Evolutionary conservation across 1,140 invertebrate species (phyloP).

Genomic region (Idris sp.): DNA sequence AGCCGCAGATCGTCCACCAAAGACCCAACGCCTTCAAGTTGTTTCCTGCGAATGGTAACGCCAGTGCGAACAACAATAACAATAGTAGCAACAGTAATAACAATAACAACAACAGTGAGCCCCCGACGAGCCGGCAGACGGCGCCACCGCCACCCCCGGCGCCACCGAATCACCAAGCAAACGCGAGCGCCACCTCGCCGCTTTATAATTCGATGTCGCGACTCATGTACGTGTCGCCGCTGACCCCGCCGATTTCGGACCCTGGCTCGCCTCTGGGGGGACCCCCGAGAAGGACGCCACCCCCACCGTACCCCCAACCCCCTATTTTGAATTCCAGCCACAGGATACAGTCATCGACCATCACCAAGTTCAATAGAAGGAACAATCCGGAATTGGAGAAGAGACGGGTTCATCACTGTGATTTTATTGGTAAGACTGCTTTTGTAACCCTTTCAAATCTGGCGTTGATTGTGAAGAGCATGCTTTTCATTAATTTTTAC

Average conservation of each 20-base stretch:
- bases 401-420: constrained; percentile 95
- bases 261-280: constrained; percentile 85
- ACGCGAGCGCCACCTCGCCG: constrained; percentile 72
- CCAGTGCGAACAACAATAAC: constrained; percentile 61
- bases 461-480: too few relatives aligned
- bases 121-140: constrained; percentile 64
- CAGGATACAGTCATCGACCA: constrained; percentile 74
- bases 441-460: too few relatives aligned
- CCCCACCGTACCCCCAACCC: constrained; percentile 81
- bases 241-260: constrained; percentile 90
- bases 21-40: constrained; percentile 67
- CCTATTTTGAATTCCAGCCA: constrained; percentile 69
- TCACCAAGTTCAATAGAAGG: constrained; percentile 90
- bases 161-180: constrained; percentile 73
- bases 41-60: constrained; percentile 62
- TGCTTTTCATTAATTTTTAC: too few relatives aligned
- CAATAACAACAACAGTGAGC: too few relatives aligned
- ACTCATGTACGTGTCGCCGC: constrained; percentile 87
- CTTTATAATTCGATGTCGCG: constrained; percentile 77
- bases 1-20: constrained; percentile 73
- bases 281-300: too few relatives aligned
- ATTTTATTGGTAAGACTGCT: constrained; percentile 95
- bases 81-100: constrained; percentile 67
- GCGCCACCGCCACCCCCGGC: constrained; percentile 50
- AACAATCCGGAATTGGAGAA: constrained; percentile 98